Evolutionary conservation across 2,888 invertebrate species (phyloP), one percentile per base, ranked within the genome.

Genomic region (Cremastobaeus sp.): DNA sequence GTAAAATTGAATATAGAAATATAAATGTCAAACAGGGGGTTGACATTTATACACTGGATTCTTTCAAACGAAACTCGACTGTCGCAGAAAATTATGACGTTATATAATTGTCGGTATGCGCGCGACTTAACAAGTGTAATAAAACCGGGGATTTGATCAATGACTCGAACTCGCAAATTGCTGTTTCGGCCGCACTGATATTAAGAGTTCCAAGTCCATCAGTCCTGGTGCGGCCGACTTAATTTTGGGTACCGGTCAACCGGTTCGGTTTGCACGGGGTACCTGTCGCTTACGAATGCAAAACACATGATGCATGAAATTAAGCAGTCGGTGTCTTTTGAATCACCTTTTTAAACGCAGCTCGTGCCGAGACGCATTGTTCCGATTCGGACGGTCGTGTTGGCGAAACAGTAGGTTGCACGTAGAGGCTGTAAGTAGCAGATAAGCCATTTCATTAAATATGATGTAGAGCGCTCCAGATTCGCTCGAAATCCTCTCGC

Each of bases 361-460:
- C 62, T 34, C 62, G 62, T 62, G 62, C 52, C 52, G 34, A 9
- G 30, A 25, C 28, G 1, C 45, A 47, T 28, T 47, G 48, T 62
- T 37, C 15, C 17, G 17, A 25, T 45, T 20, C 2, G 15, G 15
- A 18, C 6, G 11, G 18, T 17, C 59, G 35, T 17, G 47, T 47
- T 18, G 35, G 59, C 18, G 8, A 35, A 59, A 59, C 45, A 37
- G 47, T 35, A 45, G 45, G 43, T 52, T 52, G 52, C 50, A 28
- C 50, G 30, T 43, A 18, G 15, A 11, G 34, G 32, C 34, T 17
- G 50, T 47, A 52, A 64, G 54, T 41, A 43, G 35, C 45, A 30
- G 64, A 64, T 64, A 64, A 64, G 64, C 64, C 37, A n/a, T 65
- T 54, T 54, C 65, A 47, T 55, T 65, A 55, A 65, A 55, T 65